A percentile compares a stretch with the other conserved stretches of the same genome.
phyloP scores from a whole-genome alignment of 1,140 invertebrate species.

The Oreohelix idahoensis region DNA sequence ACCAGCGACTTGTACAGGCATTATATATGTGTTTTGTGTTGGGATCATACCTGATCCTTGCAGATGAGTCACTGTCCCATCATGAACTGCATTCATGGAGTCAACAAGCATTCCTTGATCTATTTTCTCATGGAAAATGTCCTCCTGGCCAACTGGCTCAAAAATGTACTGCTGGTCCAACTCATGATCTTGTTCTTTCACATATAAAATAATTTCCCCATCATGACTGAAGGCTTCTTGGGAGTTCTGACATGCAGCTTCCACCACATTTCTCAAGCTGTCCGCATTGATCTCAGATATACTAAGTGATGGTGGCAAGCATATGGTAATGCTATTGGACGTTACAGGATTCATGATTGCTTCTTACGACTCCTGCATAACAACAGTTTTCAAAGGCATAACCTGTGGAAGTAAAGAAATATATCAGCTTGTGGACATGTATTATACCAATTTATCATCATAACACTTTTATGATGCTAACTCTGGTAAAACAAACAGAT shows the following conservation, averaged over 20 bases:
- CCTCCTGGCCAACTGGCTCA: background rate
- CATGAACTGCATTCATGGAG: constrained; percentile 1
- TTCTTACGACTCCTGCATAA: background rate
- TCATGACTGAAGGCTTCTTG: constrained; percentile 28
- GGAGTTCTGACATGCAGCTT: constrained; percentile 29
- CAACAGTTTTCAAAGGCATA: background rate
- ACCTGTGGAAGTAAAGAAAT: background rate
- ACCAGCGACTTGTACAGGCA: background rate
- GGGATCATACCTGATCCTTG: constrained; percentile 3
- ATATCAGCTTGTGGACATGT: background rate
- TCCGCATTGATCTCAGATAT: constrained; percentile 39
- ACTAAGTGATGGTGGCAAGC: constrained; percentile 26
- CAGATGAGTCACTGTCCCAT: constrained; percentile 5
- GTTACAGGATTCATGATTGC: background rate
- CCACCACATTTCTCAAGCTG: constrained; percentile 34
- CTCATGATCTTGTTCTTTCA: constrained; percentile 29
- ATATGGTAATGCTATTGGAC: constrained; percentile 30
- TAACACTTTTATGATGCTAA: too few species aligned
- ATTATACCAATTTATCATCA: background rate
- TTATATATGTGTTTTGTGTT: background rate
- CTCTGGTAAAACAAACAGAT: too few species aligned
- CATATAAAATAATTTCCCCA: constrained; percentile 36
- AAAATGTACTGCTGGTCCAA: constrained; percentile 16
- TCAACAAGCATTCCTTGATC: constrained; percentile 11
- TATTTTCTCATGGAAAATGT: constrained; percentile 9